Base-by-base conservation (phyloP, 2,797 vertebrate species). In the Aplochiton taeniatus region DNA sequence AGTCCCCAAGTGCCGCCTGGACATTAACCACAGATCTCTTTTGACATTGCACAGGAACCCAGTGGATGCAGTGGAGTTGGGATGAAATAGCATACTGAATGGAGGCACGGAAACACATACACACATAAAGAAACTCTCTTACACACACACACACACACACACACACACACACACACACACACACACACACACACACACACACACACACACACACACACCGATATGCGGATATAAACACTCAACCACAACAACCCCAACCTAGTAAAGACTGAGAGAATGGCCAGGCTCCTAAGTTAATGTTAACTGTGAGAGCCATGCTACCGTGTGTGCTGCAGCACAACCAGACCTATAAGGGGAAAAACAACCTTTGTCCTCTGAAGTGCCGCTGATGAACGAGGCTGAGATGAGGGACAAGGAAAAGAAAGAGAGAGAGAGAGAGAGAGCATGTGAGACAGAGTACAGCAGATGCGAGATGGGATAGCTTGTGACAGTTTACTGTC, bases 31-130 rank as follows among this genome's bases (percentile, higher is more conserved):
- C 75, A 80, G 55, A 85, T 82, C 72, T 67, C 69, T 72, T 78
- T 72, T 76, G 79, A 81, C 83, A 83, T 77, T 72, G 79, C 64
- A 68, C 61, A 73, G 74, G 76, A 83, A 66, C 71, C 63, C 71
- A 73, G 20, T 56, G 66, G 74, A 61, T 70, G 65, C 56, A 69
- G 56, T 44, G 58, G 50, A 60, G 51, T 17, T 31, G 61, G 66
- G 79, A 82, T 81, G 63, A 86, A 87, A 89, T 75, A 43, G 81
- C 78, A 82, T 78, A 63, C 19, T 10, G 61, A 61, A 77, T 70
- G 17, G 61, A 78, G 64, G 56, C 43, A 73, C 70, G 79, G 72
- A 45, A 16, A 17, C 56, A 43, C 41, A 43, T 9, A 45, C 41
- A 17, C 43, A 43, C 42, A 16, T 17, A 52, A 16, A 52, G 50